Evolutionary conservation across 1,140 invertebrate species (phyloP).

Genomic region (Andrena cerasifolii): DNA sequence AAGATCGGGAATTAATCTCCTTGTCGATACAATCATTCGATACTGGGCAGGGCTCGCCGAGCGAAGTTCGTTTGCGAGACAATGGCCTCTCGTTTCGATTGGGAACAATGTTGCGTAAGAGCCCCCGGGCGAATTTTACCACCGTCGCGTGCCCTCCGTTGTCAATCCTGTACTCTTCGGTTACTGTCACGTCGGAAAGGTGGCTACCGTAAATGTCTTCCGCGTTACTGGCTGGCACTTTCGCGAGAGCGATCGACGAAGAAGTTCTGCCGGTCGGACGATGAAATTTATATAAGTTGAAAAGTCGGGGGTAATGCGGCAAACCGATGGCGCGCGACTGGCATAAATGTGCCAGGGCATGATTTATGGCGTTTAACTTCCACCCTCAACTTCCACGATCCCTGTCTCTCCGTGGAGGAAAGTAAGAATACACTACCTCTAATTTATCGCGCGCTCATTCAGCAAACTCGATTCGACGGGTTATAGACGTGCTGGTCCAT

Average conservation of each 20-base stretch:
- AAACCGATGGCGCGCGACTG: constrained; percentile 71
- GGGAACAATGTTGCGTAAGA: too few species aligned
- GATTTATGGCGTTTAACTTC: constrained; percentile 71
- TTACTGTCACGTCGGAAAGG: neutral
- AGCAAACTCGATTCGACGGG: neutral
- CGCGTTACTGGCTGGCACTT: constrained; percentile 48
- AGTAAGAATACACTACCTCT: neutral
- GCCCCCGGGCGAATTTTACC: too few species aligned
- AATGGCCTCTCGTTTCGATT: too few species aligned
- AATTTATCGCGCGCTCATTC: neutral
- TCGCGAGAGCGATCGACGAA: constrained; percentile 33
- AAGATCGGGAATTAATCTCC: neutral
- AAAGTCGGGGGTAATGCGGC: constrained; percentile 75
- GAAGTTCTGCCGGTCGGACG: constrained; percentile 25
- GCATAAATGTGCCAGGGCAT: constrained; percentile 72
- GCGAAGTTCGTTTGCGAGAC: too few species aligned
- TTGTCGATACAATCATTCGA: neutral
- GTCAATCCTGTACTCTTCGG: too few species aligned
- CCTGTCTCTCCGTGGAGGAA: constrained; percentile 5
- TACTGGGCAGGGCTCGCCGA: too few species aligned
- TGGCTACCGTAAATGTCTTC: constrained; percentile 25
- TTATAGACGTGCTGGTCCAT: too few species aligned
- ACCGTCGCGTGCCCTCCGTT: too few species aligned
- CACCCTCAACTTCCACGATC: constrained; percentile 13
- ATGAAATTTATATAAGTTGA: constrained; percentile 75